Conservation (phyloP, 1,140 invertebrate species). For the Heliothis virescens region DNA sequence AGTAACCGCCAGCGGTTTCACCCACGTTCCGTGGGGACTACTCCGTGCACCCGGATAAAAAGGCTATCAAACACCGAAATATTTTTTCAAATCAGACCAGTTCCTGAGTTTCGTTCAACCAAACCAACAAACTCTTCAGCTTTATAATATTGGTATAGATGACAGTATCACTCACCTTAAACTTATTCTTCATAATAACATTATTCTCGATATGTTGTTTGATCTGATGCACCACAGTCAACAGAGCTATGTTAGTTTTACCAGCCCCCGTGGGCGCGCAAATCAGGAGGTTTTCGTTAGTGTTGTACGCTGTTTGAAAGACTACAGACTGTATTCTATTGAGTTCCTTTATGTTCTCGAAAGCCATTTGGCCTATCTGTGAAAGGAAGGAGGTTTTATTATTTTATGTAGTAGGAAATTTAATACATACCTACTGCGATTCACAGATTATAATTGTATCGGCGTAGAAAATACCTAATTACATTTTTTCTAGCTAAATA, state of each 20-base stretch:
- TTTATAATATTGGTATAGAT: no score
- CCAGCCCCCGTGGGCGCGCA: conserved; percentile 98
- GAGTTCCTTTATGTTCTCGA: conserved; percentile 93
- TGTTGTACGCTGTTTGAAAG: conserved; percentile 97
- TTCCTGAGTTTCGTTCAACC: no score
- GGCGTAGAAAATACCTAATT: no score
- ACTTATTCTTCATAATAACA: conserved; percentile 95
- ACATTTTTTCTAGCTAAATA: no score
- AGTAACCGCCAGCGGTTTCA: no score
- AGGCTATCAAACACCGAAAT: no score
- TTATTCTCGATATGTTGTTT: conserved; percentile 93
- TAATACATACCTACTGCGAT: no score
- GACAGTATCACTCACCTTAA: conserved; percentile 92
- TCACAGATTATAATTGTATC: no score
- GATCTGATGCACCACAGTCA: conserved; percentile 96
- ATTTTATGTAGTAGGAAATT: not conserved
- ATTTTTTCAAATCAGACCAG: no score
- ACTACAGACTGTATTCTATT: conserved; percentile 99
- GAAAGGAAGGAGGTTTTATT: conserved; percentile 56
- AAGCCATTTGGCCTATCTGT: conserved; percentile 94
- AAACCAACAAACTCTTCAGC: no score
- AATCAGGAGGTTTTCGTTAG: conserved; percentile 98
- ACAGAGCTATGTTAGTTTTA: conserved; percentile 99
- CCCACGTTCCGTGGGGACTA: no score
- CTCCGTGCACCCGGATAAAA: no score